A percentile compares a stretch with the other conserved stretches of the same genome.
Conservation (phyloP, 2,797 vertebrate species). For the Aeoliscus strigatus region DNA sequence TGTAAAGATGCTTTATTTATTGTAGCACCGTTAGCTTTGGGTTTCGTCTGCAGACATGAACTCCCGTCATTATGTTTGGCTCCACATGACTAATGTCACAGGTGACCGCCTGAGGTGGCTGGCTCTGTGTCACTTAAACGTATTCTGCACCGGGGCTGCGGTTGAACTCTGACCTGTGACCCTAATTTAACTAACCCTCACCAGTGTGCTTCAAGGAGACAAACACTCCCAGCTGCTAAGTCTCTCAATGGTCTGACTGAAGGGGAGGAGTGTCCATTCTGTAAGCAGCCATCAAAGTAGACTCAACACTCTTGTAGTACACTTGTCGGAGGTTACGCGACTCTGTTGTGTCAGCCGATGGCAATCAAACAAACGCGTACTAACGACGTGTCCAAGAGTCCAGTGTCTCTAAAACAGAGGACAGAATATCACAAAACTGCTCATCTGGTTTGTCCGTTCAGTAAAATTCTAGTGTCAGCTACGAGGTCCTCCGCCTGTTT, state of each 20-base stretch:
- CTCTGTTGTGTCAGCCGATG: slow-evolving; percentile 36
- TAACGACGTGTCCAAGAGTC: slow-evolving; percentile 13
- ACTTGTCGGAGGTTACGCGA: slow-evolving; percentile 49
- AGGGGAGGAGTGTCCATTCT: slow-evolving; percentile 54
- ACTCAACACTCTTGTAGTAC: slow-evolving; percentile 29
- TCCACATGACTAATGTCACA: slow-evolving; percentile 17
- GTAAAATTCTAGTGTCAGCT: too few species aligned
- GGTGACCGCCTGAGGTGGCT: slow-evolving; percentile 20
- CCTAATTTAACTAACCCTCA: slow-evolving; percentile 54
- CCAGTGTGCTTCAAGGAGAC: slow-evolving; percentile 51
- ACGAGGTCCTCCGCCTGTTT: too few species aligned
- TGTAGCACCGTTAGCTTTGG: too few species aligned
- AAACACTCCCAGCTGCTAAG: slow-evolving; percentile 68
- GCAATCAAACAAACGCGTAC: slow-evolving; percentile 11
- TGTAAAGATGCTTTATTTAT: too few species aligned
- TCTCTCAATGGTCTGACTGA: slow-evolving; percentile 53
- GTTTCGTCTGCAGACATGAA: too few species aligned
- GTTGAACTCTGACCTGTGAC: slow-evolving; percentile 57
- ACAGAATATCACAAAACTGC: background rate
- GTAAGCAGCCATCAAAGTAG: slow-evolving; percentile 6
- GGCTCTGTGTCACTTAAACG: slow-evolving; percentile 45
- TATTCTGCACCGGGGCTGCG: slow-evolving; percentile 23
- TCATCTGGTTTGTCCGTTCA: too few species aligned
- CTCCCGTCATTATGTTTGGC: background rate
- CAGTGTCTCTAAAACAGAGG: too few species aligned